Percentiles rank a stretch among this genome's conserved stretches.
Evolutionary conservation across 1,140 invertebrate species (phyloP).

Genomic region (Bactericera cockerelli): DNA sequence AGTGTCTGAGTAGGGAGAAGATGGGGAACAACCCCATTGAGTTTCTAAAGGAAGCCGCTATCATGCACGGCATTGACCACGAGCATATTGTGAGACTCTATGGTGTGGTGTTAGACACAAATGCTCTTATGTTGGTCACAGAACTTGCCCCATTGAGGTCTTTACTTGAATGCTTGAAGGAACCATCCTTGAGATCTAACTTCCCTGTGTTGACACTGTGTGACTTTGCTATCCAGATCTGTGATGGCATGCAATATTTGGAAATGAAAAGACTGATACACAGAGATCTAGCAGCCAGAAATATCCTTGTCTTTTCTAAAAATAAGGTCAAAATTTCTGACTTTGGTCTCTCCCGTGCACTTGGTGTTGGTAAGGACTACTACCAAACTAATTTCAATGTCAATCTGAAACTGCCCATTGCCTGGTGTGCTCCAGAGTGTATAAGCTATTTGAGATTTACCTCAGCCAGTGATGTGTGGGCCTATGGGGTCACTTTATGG

Average conservation of each 20-base stretch:
- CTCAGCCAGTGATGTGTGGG: constrained; percentile 92
- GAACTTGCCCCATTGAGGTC: constrained; percentile 90
- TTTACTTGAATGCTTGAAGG: constrained; percentile 87
- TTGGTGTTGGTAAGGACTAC: constrained; percentile 97
- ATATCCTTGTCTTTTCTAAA: constrained; percentile 90
- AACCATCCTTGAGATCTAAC: constrained; percentile 67
- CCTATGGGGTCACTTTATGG: constrained; percentile 95
- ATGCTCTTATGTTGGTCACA: constrained; percentile 89
- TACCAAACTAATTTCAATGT: constrained; percentile 98
- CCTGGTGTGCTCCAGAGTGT: constrained; percentile 97
- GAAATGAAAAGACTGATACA: constrained; percentile 89
- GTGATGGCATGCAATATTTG: constrained; percentile 90
- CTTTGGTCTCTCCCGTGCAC: constrained; percentile 83
- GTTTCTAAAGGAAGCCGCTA: constrained; percentile 93
- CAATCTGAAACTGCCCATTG: constrained; percentile 92
- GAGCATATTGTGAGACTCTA: constrained; percentile 93
- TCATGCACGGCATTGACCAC: constrained; percentile 95
- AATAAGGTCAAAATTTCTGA: constrained; percentile 97
- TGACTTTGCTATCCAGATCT: constrained; percentile 86
- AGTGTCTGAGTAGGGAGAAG: constrained; percentile 81
- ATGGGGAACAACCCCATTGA: constrained; percentile 92
- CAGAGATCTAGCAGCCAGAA: constrained; percentile 82
- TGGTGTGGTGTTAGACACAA: constrained; percentile 89
- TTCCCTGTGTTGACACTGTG: constrained; percentile 79
- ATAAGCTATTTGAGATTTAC: constrained; percentile 94